A percentile compares a stretch with the other conserved stretches of the same genome.
Evolutionary conservation across 2,797 vertebrate genomes (phyloP).

Genomic region (Morus bassanus): DNA sequence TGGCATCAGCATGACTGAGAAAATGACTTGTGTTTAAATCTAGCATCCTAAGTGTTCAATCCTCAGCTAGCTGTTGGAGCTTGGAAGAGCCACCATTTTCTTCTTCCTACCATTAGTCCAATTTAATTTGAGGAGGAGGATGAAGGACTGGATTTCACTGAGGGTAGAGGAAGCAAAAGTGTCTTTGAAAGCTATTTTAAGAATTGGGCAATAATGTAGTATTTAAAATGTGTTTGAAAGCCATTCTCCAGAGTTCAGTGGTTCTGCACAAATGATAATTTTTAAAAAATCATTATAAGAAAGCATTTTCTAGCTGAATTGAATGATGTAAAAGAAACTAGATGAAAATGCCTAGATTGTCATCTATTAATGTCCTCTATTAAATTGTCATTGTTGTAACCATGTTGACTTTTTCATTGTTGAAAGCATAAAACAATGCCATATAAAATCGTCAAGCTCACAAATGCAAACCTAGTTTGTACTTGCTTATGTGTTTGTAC

Average conservation of each 20-base stretch:
- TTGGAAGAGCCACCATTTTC: neutral
- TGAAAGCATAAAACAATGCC: neutral
- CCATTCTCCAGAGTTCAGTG: neutral
- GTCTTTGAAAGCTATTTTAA: neutral
- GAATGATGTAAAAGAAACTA: neutral
- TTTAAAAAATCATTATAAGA: neutral
- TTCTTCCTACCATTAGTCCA: neutral
- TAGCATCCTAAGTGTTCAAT: neutral
- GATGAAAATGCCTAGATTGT: neutral
- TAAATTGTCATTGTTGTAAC: neutral
- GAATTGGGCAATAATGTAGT: neutral
- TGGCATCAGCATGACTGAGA: neutral
- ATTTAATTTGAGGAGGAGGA: neutral
- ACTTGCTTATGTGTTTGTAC: neutral
- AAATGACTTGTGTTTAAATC: neutral
- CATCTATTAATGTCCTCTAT: neutral
- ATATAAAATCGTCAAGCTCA: neutral
- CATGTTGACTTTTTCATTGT: neutral
- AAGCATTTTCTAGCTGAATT: neutral
- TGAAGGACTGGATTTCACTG: neutral
- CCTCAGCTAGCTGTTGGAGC: neutral
- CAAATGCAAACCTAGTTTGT: neutral
- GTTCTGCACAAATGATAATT: neutral
- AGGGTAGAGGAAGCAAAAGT: neutral
- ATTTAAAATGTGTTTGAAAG: neutral